Percentiles rank a stretch among this genome's conserved stretches.
phyloP scores from a whole-genome alignment of 2,113 vertebrate species.

The Castor canadensis region DNA sequence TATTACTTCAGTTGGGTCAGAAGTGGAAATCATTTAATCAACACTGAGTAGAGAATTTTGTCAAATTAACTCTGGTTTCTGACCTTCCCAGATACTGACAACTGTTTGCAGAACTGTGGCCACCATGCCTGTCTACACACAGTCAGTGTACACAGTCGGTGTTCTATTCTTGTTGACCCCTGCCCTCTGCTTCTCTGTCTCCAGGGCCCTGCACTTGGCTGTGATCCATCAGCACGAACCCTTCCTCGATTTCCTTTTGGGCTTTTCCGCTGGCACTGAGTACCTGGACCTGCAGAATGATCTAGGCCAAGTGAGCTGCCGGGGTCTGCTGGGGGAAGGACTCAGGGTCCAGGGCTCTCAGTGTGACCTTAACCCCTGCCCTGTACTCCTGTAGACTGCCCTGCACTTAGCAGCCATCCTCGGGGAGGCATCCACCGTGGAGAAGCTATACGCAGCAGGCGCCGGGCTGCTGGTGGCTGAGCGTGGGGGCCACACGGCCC shows the following conservation, averaged over 20 bases:
- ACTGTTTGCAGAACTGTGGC: not conserved
- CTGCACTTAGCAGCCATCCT: slow-evolving; percentile 88
- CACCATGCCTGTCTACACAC: not conserved
- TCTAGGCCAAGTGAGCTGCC: slow-evolving; percentile 84
- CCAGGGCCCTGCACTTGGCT: slow-evolving; percentile 86
- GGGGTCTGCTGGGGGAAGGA: rapidly evolving
- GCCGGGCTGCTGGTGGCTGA: slow-evolving; percentile 80
- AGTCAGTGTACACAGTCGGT: not conserved
- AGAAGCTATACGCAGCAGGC: slow-evolving; percentile 80
- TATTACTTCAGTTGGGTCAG: not conserved
- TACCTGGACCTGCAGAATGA: slow-evolving; percentile 90
- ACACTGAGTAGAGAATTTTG: not conserved
- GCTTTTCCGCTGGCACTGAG: slow-evolving; percentile 77
- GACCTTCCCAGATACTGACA: not conserved
- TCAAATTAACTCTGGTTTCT: not conserved
- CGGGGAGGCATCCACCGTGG: slow-evolving; percentile 78
- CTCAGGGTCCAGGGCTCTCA: not conserved
- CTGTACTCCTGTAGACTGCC: slow-evolving; percentile 80
- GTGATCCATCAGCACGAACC: slow-evolving; percentile 87
- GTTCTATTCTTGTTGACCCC: not conserved
- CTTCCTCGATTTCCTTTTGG: slow-evolving; percentile 85
- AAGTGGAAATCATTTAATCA: not conserved
- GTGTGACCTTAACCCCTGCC: not conserved
- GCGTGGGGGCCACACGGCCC: slow-evolving; percentile 84
- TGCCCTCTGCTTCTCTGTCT: not conserved